Base-by-base conservation (phyloP, 2,888 invertebrate genomes). In the Perizoma flavofasciatum region DNA sequence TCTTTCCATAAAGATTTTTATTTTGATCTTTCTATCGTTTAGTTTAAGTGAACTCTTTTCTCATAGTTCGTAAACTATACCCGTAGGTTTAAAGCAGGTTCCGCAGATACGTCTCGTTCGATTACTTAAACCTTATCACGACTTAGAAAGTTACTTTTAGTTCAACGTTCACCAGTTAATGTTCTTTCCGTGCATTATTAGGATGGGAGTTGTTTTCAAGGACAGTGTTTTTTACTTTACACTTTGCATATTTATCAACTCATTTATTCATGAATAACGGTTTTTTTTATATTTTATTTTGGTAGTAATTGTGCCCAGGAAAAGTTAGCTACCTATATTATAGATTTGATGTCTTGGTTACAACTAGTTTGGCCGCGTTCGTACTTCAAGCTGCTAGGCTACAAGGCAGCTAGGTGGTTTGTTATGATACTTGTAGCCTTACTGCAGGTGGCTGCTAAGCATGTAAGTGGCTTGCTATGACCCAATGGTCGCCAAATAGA, bases 71-170 rank as follows among this genome's bases (percentile, higher is more conserved):
- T 46, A 54, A 52, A 22, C 22, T 22, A 22, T 22, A 22, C 22
- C 3, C 22, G 22, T 22, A 22, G 22, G 48, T 59, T 51, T 55
- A 71, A 74, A 72, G 67, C 67, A 61, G 59, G 63, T 69, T 69
- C 43, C 49, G 55, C 57, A 48, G 49, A 40, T 49, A 54, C 59
- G 53, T 59, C 46, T 41, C 57, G 58, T 58, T 55, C 50, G 58
- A 58, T 59, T 58, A 62, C 62, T 62, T 62, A 58, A 62, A 59
- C 48, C 55, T 62, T 62, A 62, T 62, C 62, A 52, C 49, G 55
- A 69, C 75, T 79, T 86, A 86, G 88, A 88, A 88, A 88, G 87
- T 83, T 79, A 51, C 62, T 52, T 62, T 71, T 73, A 74, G 87
- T 85, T 85, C 83, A 77, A 78, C 70, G 58, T 72, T 73, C 76